Percentiles rank a stretch among this genome's conserved stretches.
phyloP scores from a whole-genome alignment of 2,888 invertebrate genomes.

The Adelognathus sp. region DNA sequence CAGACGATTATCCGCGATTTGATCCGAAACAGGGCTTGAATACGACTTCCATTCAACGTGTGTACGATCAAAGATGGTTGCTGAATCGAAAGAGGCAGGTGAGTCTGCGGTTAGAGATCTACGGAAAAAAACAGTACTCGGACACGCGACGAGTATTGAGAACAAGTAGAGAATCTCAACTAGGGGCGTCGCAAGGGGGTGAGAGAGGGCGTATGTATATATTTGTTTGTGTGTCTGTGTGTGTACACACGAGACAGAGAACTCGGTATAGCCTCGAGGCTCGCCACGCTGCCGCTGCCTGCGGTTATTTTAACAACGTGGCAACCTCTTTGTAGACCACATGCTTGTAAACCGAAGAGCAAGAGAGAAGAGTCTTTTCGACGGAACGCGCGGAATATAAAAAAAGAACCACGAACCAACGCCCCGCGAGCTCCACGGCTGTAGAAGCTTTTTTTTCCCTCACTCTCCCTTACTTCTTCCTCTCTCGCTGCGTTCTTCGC shows the following conservation, averaged over 20 bases:
- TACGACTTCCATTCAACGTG: too few species aligned
- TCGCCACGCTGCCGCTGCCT: constrained; percentile 69
- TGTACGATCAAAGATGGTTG: neutral
- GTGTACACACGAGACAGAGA: constrained; percentile 35
- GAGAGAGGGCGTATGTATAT: constrained; percentile 7
- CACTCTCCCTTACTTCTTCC: constrained; percentile 53
- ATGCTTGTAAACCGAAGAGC: constrained; percentile 80
- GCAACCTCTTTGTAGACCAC: constrained; percentile 81
- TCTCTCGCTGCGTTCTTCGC: constrained; percentile 45
- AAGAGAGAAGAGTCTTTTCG: constrained; percentile 75
- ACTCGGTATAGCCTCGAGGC: constrained; percentile 55
- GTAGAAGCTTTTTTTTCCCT: constrained; percentile 34
- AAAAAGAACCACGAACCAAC: constrained; percentile 58
- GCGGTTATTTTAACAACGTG: constrained; percentile 81
- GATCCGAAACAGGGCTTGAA: too few species aligned
- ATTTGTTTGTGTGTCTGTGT: constrained; percentile 25
- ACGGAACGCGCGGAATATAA: constrained; percentile 67
- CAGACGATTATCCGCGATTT: too few species aligned
- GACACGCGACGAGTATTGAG: neutral
- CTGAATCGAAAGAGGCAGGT: neutral
- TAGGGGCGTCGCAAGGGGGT: neutral
- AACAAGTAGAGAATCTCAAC: neutral
- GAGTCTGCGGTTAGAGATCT: constrained; percentile 16
- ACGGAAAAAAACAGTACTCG: neutral
- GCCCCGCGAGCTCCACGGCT: constrained; percentile 48